Conservation (phyloP, 2,888 invertebrate species). For the Tromatobia lineatoria region DNA sequence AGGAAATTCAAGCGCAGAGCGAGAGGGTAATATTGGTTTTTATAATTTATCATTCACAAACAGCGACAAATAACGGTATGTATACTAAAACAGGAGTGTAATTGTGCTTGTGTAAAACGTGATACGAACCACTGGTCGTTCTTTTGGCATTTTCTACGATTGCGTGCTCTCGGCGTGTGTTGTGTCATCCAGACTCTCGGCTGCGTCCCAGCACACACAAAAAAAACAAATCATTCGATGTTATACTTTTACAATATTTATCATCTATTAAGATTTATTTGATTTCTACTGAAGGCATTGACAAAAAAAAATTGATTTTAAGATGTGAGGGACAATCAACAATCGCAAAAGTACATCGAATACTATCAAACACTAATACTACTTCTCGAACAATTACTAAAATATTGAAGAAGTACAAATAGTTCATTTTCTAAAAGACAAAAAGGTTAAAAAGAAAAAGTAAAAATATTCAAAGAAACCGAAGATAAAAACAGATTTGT, state of each 20-base stretch:
- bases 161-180: conserved; percentile 82
- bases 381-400: conserved; percentile 7
- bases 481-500: neutral
- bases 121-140: conserved; percentile 84
- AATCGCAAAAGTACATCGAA: conserved; percentile 24
- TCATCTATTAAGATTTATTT: conserved; percentile 13
- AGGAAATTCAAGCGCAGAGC: conserved; percentile 31
- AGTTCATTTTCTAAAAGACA: conserved; percentile 4
- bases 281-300: conserved; percentile 23
- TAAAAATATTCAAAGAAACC: neutral
- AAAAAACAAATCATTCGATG: conserved; percentile 74
- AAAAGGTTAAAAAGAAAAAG: neutral
- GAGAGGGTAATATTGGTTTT: neutral
- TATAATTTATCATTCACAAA: conserved; percentile 12
- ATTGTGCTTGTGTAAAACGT: conserved; percentile 56
- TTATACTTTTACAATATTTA: conserved; percentile 53
- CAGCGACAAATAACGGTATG: neutral
- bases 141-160: conserved; percentile 84
- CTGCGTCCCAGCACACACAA: conserved; percentile 80
- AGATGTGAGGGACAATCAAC: conserved; percentile 10
- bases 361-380: conserved; percentile 29
- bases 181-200: conserved; percentile 83
- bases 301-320: neutral
- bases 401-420: neutral
- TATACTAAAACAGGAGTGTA: conserved; percentile 24